These are phyloP conservation scores for Anas acuta DNA, from an alignment of 2,797 vertebrate species.

Conservation along the genomic window DNA sequence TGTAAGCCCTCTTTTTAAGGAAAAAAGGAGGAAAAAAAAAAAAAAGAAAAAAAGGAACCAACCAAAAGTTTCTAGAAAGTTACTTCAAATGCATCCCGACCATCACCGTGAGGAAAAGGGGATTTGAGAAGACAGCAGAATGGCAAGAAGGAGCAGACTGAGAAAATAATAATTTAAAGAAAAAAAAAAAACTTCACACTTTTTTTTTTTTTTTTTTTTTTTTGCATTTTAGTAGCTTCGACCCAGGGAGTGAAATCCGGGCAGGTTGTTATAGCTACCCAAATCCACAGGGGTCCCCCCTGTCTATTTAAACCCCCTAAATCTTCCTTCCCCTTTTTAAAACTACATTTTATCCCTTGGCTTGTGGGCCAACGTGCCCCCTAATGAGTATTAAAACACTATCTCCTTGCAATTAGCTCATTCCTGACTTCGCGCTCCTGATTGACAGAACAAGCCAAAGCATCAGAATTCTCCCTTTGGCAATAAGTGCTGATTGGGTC, in stretches of 20 bases:
- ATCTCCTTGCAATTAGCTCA: conserved; percentile 85
- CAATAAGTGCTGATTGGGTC: conserved; percentile 89
- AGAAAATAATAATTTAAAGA: conserved; percentile 55
- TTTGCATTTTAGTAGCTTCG: conserved; percentile 88
- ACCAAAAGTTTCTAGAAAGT: conserved; percentile 22
- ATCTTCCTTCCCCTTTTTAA: conserved; percentile 79
- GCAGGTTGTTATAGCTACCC: conserved; percentile 94
- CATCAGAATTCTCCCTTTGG: conserved; percentile 89
- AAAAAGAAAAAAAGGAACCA: neutral
- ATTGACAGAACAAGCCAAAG: conserved; percentile 78
- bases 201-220: conserved; percentile 77
- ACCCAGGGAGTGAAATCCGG: conserved; percentile 89
- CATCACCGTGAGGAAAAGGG: neutral
- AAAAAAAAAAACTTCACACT: conserved; percentile 75
- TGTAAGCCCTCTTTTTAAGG: neutral
- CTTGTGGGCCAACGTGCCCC: conserved; percentile 85
- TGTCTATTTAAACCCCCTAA: conserved; percentile 87
- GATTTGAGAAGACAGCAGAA: neutral
- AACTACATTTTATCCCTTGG: conserved; percentile 86
- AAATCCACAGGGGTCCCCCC: conserved; percentile 86
- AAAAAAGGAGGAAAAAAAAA: neutral
- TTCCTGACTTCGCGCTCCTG: conserved; percentile 74
- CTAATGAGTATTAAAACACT: conserved; percentile 89
- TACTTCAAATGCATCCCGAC: neutral
- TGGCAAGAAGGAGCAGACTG: neutral